These are phyloP conservation scores for Pogonophryne albipinna DNA, from an alignment of 2,797 vertebrate species.

Conservation along the genomic window DNA sequence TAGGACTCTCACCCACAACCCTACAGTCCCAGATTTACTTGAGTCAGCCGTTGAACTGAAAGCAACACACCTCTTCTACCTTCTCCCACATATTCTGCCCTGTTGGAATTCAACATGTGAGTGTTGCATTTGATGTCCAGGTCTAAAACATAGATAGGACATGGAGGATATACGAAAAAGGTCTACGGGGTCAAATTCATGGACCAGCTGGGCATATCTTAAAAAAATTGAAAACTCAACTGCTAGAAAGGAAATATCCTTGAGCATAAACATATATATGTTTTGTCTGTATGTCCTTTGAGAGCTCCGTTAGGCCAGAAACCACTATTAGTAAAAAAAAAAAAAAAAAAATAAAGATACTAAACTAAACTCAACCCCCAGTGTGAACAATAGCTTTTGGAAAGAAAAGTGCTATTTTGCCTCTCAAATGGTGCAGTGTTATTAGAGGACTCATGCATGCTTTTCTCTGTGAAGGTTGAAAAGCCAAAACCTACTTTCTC, in stretches of 20 bases:
- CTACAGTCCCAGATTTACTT: slow-evolving; percentile 23
- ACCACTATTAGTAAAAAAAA: neutral
- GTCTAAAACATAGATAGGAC: slow-evolving; percentile 49
- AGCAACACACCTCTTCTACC: slow-evolving; percentile 17
- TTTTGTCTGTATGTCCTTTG: slow-evolving; percentile 10
- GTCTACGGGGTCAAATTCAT: slow-evolving; percentile 42
- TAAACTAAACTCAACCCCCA: neutral
- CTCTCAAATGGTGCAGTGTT: neutral
- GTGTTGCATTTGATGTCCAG: slow-evolving; percentile 55
- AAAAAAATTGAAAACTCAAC: neutral
- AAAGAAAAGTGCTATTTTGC: slow-evolving; percentile 1
- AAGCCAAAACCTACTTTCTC: slow-evolving; percentile 15
- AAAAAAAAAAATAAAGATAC: too few relatives aligned
- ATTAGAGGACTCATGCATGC: neutral
- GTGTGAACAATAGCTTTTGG: neutral
- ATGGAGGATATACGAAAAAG: slow-evolving; percentile 18
- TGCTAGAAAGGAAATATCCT: neutral
- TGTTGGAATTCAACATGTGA: slow-evolving; percentile 61
- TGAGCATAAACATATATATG: neutral
- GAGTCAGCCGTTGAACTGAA: slow-evolving; percentile 10
- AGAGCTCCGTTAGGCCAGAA: slow-evolving; percentile 4
- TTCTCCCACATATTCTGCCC: slow-evolving; percentile 34
- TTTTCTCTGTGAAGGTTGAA: slow-evolving; percentile 15
- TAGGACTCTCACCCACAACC: slow-evolving; percentile 44
- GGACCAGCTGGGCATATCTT: neutral